Evolutionary conservation across 2,888 invertebrate genomes (phyloP), one percentile per base, ranked within the genome.

Genomic region (Crioceris asparagi): DNA sequence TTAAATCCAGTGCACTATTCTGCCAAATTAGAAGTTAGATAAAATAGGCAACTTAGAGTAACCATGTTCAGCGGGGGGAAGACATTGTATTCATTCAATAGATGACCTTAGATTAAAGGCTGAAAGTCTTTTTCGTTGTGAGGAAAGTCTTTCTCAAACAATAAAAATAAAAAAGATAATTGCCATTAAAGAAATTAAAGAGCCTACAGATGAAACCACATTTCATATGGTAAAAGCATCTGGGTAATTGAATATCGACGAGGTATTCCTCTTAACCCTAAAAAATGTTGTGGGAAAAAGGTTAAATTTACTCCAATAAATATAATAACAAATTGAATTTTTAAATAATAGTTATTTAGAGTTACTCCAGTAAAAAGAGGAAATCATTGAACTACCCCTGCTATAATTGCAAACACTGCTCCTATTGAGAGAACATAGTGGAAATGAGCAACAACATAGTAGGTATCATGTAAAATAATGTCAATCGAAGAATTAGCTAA

Each of bases 381-480:
- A 19, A 73, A 82, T 74, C 81, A 84, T 48, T 79, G 73, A 57
- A 76, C 68, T 62, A 83, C 72, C 50, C 81, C 79, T 23, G 71
- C 76, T 67, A 85, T 74, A 71, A 84, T 80, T 27, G 79, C 75
- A 70, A 83, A 84, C 53, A 84, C 79, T 3, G 83, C 82, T 48
- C 82, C 83, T 67, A 84, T 82, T 3, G 80, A 82, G 55, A 84
- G 51, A 1, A 84, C 83, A 71, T 84, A 84, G 59, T 85, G 83
- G 54, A 85, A 86, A 62, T 85, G 83, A 3, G 80, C 83, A 23
- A 84, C 83, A 32, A 84, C 83, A 71, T 84, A 85, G 61, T 84
- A 84, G n/a, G 83, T 83, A 57, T 85, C 84, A 66, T 85, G 83
- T n/a, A 84, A 46, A 41, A 77, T 69, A 63, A 83, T 76, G 70